Conservation (phyloP, 2,797 vertebrate species). For the Cossypha niveicapilla region DNA sequence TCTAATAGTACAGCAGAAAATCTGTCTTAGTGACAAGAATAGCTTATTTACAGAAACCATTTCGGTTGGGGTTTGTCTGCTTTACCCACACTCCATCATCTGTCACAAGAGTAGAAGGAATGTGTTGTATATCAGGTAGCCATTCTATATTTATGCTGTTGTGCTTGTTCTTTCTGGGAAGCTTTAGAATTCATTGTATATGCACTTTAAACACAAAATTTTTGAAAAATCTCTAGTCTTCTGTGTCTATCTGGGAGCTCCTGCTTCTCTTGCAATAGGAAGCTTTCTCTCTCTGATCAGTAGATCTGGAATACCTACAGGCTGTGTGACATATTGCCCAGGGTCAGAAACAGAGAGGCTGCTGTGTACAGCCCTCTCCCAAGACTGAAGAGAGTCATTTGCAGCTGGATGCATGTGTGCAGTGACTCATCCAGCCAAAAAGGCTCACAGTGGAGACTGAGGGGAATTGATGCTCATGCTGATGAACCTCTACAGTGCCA, state of each 20-base stretch:
- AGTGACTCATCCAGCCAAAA: constrained; percentile 18
- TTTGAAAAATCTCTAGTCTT: neutral
- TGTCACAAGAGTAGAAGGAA: neutral
- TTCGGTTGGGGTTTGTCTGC: neutral
- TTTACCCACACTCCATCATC: neutral
- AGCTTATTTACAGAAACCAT: neutral
- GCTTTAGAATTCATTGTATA: neutral
- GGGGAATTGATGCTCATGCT: neutral
- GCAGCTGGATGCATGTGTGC: neutral
- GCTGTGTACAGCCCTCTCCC: neutral
- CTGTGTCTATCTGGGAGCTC: neutral
- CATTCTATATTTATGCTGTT: neutral
- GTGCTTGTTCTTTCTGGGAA: neutral
- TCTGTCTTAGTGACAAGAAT: neutral
- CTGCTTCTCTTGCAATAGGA: neutral
- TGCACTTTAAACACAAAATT: neutral
- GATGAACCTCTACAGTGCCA: neutral
- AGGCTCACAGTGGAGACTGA: neutral
- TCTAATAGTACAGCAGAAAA: neutral
- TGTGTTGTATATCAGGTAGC: too few relatives aligned
- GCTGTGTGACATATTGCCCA: neutral
- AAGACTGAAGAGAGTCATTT: neutral
- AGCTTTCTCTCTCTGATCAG: neutral
- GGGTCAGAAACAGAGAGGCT: neutral
- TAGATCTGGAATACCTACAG: neutral